phyloP scores from a whole-genome alignment of 2,797 vertebrate genomes.

The Spheniscus humboldti region DNA sequence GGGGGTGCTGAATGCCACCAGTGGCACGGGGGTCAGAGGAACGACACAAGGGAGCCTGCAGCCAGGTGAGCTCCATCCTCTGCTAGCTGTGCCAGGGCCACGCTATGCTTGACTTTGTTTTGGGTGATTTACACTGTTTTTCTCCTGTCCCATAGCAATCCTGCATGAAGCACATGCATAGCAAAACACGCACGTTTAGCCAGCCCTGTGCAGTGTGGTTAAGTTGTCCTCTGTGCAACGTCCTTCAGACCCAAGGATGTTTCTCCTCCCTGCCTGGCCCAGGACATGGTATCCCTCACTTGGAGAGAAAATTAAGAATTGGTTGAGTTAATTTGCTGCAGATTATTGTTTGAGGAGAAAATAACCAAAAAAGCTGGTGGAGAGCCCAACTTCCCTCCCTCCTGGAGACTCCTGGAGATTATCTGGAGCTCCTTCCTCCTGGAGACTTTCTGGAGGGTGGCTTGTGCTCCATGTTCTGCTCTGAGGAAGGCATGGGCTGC shows the following conservation, averaged over 20 bases:
- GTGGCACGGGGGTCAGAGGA: accelerated
- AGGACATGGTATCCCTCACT: neutral
- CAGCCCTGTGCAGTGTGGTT: neutral
- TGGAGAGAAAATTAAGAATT: neutral
- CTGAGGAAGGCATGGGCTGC: neutral
- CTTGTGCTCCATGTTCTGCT: neutral
- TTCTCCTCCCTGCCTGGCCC: neutral
- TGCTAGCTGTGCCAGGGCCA: neutral
- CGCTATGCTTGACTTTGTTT: neutral
- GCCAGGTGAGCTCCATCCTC: neutral
- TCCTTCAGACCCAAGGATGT: neutral
- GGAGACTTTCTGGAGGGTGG: neutral
- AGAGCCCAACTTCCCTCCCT: neutral
- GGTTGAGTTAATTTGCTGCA: conserved; percentile 8
- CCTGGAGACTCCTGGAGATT: neutral
- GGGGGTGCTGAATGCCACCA: neutral
- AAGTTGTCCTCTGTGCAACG: neutral
- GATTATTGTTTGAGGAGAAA: neutral
- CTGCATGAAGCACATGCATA: accelerated
- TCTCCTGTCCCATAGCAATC: neutral
- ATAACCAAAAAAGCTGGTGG: neutral
- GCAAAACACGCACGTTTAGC: accelerated
- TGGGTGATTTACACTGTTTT: accelerated
- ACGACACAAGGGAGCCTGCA: neutral
- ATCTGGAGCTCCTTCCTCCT: neutral